phyloP scores from a whole-genome alignment of 1,140 invertebrate species.

The Apocrypta bakeri region DNA sequence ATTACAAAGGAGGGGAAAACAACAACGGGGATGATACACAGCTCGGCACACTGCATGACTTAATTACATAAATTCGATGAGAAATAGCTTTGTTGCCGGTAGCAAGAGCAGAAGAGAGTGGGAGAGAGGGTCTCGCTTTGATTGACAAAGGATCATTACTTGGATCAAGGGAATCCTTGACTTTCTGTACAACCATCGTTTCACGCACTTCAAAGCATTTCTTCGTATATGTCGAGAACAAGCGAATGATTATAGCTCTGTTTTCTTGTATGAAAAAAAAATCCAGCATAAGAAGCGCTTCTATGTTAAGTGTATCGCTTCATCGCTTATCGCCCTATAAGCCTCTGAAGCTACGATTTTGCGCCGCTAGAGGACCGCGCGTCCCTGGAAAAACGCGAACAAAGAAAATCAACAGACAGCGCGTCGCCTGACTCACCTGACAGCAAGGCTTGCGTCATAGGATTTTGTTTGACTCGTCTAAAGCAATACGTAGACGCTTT shows the following conservation, averaged over 20 bases:
- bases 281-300: no score
- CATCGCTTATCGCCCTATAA: background rate
- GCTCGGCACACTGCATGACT: background rate
- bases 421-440: background rate
- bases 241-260: background rate
- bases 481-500: background rate
- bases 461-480: background rate
- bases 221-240: background rate
- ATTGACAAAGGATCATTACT: background rate
- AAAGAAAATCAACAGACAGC: background rate
- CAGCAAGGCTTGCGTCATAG: background rate
- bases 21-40: background rate
- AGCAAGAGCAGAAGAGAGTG: no score
- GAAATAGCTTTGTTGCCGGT: background rate
- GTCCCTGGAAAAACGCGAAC: constrained; percentile 7
- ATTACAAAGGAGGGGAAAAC: background rate
- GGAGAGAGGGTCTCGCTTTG: no score
- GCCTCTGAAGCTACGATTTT: background rate
- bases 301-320: no score
- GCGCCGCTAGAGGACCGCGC: background rate
- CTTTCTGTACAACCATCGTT: no score
- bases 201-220: no score
- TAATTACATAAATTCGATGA: background rate
- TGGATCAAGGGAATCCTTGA: no score
- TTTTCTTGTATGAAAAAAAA: background rate